Conservation (phyloP, 2,113 vertebrate species). For the Phalacrocorax aristotelis region DNA sequence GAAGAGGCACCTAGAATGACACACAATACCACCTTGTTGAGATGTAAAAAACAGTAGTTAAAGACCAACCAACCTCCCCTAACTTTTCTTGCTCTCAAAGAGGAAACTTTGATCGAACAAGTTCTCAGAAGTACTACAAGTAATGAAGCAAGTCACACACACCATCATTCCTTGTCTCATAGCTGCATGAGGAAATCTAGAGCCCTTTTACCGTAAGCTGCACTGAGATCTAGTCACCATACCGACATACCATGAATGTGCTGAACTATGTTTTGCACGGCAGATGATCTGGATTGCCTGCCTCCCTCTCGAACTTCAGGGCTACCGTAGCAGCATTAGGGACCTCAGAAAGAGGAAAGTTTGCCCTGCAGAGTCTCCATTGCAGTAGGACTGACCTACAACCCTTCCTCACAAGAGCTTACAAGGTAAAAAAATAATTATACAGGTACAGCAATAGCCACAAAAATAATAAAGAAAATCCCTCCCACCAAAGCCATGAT, state of each 20-base stretch:
- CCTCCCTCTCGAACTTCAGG: neutral
- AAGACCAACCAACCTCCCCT: neutral
- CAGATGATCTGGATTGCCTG: neutral
- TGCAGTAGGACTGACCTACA: neutral
- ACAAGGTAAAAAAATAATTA: neutral
- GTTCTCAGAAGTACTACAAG: neutral
- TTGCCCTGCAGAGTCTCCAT: neutral
- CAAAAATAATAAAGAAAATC: neutral
- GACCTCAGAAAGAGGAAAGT: neutral
- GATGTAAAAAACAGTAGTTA: neutral
- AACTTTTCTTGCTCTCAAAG: neutral
- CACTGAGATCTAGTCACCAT: neutral
- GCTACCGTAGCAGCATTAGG: neutral
- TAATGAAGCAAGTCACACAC: neutral
- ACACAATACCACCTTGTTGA: neutral
- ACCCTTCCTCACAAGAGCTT: neutral
- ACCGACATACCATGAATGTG: neutral
- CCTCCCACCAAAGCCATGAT: neutral
- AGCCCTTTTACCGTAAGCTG: neutral
- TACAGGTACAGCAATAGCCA: neutral
- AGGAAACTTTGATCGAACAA: neutral
- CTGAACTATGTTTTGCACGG: neutral
- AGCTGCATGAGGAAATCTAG: neutral
- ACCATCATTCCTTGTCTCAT: neutral
- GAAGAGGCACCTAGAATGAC: conserved; percentile 86